Percentiles rank a stretch among this genome's conserved stretches.
Conservation (phyloP, 2,888 invertebrate species). For the Drosophila stalkeri region DNA sequence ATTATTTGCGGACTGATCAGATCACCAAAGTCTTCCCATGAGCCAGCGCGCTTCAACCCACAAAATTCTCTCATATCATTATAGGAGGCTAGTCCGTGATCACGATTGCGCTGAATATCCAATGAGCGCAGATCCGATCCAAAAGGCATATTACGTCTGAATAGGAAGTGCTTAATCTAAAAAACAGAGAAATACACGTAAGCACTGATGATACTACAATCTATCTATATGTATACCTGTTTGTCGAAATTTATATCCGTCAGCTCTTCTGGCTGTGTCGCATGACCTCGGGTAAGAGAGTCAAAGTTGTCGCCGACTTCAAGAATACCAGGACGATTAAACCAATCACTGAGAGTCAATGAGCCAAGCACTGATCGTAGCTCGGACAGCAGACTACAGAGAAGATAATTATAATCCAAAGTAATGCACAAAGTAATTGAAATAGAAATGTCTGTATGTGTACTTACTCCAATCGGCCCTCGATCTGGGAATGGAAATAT, state of each 20-base stretch:
- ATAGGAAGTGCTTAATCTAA: conserved; percentile 89
- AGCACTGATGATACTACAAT: neutral
- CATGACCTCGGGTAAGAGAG: conserved; percentile 90
- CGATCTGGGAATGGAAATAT: conserved; percentile 88
- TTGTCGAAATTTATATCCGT: conserved; percentile 91
- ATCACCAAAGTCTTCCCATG: conserved; percentile 90
- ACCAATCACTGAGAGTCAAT: conserved; percentile 86
- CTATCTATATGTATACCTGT: conserved; percentile 66
- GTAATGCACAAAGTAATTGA: neutral
- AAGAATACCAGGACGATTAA: conserved; percentile 86
- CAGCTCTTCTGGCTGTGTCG: conserved; percentile 91
- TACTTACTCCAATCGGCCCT: conserved; percentile 86
- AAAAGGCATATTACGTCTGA: conserved; percentile 90
- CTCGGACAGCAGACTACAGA: conserved; percentile 85
- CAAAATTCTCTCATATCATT: conserved; percentile 91
- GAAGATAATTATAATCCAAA: neutral
- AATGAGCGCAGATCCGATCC: conserved; percentile 92
- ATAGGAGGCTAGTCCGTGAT: conserved; percentile 93
- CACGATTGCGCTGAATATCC: conserved; percentile 94
- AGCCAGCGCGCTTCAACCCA: conserved; percentile 89
- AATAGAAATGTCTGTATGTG: no score
- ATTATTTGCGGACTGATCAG: conserved; percentile 88
- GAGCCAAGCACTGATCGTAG: conserved; percentile 84
- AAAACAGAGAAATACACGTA: neutral
- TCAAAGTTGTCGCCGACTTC: conserved; percentile 88